Evolutionary conservation across 2,888 invertebrate species (phyloP), one percentile per base, ranked within the genome.

Genomic region (Aethes cnicana): DNA sequence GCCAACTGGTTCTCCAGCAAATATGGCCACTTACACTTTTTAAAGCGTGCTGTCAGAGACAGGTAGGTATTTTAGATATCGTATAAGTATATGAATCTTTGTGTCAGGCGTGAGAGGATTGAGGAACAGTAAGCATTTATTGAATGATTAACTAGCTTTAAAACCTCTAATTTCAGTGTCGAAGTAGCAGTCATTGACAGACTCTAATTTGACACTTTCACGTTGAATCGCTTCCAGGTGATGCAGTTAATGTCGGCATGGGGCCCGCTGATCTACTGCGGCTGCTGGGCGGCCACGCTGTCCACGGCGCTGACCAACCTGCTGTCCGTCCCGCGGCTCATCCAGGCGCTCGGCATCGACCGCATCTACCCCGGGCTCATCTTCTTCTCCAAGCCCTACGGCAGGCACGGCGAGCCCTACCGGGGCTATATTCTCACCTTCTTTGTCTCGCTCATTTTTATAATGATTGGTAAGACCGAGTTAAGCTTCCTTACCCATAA

Each of bases 201-300:
- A n/a, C n/a, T n/a, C n/a, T n/a, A n/a, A n/a, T n/a, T n/a, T n/a
- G n/a, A n/a, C n/a, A n/a, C n/a, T n/a, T n/a, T n/a, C n/a, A n/a
- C n/a, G n/a, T n/a, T n/a, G n/a, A n/a, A n/a, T n/a, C n/a, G n/a
- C n/a, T 57, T 64, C 1, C 68, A 94, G 95, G 92, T 96, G 60
- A 96, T 96, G 96, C 95, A 96, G 72, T 84, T 94, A 53, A 96
- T 96, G 93, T 95, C 96, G 1, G 86, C 92, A 0, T 97, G 95
- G 94, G 95, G 96, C 8, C 97, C 97, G 0, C 90, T 99, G 12
- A 98, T 98, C 69, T 97, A 97, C 79, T 97, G 96, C 1, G 99
- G 99, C 0, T 98, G 98, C 73, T 98, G 97, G 88, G 98, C 98
- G 1, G 99, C 99, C 2, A 98, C 99, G 0, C 90, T 99, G 4